phyloP scores from a whole-genome alignment of 1,140 invertebrate genomes.

The Calycopis cecrops region DNA sequence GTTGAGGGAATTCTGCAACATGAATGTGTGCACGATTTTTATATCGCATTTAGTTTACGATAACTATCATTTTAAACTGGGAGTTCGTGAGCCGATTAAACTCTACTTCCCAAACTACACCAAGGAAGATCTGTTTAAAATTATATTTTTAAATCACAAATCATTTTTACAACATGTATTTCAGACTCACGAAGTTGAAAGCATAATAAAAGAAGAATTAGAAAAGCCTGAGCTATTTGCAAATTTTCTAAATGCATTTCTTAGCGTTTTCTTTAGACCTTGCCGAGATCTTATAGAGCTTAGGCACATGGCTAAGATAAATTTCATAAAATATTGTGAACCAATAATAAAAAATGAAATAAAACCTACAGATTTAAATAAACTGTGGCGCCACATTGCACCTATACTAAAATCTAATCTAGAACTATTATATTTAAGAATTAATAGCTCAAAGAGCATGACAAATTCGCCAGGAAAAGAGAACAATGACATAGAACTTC shows the following conservation, averaged over 20 bases:
- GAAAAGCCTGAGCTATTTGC: constrained; percentile 80
- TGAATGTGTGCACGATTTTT: constrained; percentile 86
- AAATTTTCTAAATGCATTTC: constrained; percentile 86
- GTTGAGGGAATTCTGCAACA: constrained; percentile 82
- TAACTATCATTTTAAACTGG: constrained; percentile 83
- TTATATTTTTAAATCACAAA: constrained; percentile 75
- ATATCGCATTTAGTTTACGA: constrained; percentile 86
- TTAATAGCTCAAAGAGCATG: constrained; percentile 54
- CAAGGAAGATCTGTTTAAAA: constrained; percentile 84
- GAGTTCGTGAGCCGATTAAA: constrained; percentile 83
- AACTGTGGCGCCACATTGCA: constrained; percentile 86
- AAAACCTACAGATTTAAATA: constrained; percentile 77
- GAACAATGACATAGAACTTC: constrained; percentile 31
- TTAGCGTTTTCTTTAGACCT: constrained; percentile 87
- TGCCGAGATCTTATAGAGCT: constrained; percentile 89
- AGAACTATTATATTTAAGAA: constrained; percentile 86
- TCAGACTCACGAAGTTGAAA: constrained; percentile 35
- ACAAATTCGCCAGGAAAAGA: constrained; percentile 47
- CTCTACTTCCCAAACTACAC: constrained; percentile 89
- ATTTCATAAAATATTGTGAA: constrained; percentile 85
- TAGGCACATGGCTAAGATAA: constrained; percentile 81
- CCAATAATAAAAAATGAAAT: constrained; percentile 78
- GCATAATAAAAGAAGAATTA: constrained; percentile 44
- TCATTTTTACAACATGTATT: constrained; percentile 49
- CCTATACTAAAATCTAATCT: constrained; percentile 84